Percentiles rank a stretch among this genome's conserved stretches.
Evolutionary conservation across 1,140 invertebrate genomes (phyloP).

Genomic region (Laupala kohalensis): DNA sequence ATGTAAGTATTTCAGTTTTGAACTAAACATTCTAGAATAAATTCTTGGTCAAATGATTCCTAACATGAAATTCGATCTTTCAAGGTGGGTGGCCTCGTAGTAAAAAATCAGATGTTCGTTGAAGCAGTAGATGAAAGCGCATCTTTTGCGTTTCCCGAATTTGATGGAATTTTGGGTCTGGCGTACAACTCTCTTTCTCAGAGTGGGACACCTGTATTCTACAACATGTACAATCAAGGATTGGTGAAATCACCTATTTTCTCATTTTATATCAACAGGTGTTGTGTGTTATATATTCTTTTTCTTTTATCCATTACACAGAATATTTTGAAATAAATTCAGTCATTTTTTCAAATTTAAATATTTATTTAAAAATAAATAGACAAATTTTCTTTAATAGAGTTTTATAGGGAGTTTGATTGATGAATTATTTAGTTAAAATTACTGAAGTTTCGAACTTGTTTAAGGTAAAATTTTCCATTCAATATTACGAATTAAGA

Average conservation of each 20-base stretch:
- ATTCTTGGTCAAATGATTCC: background rate
- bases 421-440: no score
- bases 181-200: slow-evolving; percentile 82
- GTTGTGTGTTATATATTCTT: no score
- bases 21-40: background rate
- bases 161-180: slow-evolving; percentile 96
- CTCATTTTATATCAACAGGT: slow-evolving; percentile 91
- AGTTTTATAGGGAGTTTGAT: background rate
- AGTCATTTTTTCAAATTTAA: no score
- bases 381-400: no score
- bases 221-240: slow-evolving; percentile 83
- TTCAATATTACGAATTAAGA: no score
- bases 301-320: no score
- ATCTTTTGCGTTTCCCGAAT: slow-evolving; percentile 88
- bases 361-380: no score
- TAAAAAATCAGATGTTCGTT: slow-evolving; percentile 83
- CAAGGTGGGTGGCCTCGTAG: slow-evolving; percentile 56
- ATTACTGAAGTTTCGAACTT: no score
- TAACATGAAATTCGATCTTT: no score
- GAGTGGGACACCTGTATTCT: slow-evolving; percentile 80
- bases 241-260: slow-evolving; percentile 70
- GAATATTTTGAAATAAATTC: no score
- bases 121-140: slow-evolving; percentile 88
- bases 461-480: no score
- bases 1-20: slow-evolving; percentile 39